phyloP scores from a whole-genome alignment of 2,888 invertebrate genomes.

The Leptopilina myrica region DNA sequence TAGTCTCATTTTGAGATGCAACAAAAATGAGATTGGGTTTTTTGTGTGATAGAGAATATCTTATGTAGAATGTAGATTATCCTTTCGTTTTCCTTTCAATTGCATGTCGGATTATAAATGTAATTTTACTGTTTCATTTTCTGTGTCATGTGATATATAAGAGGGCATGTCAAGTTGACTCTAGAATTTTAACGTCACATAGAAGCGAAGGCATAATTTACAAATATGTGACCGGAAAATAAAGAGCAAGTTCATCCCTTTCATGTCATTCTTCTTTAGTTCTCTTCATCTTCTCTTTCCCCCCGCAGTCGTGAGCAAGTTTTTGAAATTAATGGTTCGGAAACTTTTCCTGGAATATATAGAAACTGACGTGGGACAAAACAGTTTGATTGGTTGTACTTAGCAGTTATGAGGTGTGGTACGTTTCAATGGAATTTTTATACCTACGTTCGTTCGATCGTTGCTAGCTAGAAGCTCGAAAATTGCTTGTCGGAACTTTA shows the following conservation, averaged over 20 bases:
- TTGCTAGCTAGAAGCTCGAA: neutral
- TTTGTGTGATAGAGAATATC: neutral
- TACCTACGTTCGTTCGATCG: neutral
- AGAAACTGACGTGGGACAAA: constrained; percentile 24
- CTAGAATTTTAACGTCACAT: too few species aligned
- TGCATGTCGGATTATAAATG: too few species aligned
- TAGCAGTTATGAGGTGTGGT: constrained; percentile 24
- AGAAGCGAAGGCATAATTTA: constrained; percentile 67
- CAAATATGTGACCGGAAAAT: constrained; percentile 75
- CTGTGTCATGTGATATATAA: too few species aligned
- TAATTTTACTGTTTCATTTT: too few species aligned
- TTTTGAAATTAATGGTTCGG: constrained; percentile 37
- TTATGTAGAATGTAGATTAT: neutral
- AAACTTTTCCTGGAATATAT: constrained; percentile 20
- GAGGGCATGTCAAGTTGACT: too few species aligned
- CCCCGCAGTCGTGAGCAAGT: constrained; percentile 36
- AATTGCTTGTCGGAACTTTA: neutral
- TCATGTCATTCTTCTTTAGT: constrained; percentile 16
- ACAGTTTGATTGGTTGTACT: neutral
- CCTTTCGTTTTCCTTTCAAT: neutral
- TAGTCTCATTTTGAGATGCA: too few species aligned
- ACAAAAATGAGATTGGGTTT: too few species aligned
- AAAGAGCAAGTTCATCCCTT: constrained; percentile 58
- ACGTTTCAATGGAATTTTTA: constrained; percentile 25
- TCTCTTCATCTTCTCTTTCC: constrained; percentile 43